phyloP scores from a whole-genome alignment of 1,140 invertebrate species.

The Monomorium pharaonis region DNA sequence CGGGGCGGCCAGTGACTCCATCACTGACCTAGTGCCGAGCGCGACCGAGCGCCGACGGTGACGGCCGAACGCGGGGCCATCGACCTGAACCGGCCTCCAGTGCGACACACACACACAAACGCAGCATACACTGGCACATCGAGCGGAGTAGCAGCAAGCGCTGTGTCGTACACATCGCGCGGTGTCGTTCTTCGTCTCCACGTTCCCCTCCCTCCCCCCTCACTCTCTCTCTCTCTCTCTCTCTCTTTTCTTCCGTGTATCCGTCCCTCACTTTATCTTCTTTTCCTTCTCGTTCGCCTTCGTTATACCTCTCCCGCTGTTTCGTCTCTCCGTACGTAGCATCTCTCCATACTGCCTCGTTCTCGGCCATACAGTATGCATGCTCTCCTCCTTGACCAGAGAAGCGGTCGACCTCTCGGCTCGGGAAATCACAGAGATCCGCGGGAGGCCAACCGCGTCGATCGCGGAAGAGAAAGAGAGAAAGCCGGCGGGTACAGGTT shows the following conservation, averaged over 20 bases:
- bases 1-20: slow-evolving; percentile 85
- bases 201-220: slow-evolving; percentile 12
- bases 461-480: neutral
- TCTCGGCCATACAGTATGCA: slow-evolving; percentile 20
- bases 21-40: slow-evolving; percentile 85
- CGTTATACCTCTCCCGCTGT: neutral
- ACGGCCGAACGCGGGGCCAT: slow-evolving; percentile 77
- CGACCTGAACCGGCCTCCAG: slow-evolving; percentile 80
- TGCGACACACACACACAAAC: slow-evolving; percentile 73
- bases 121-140: too few species aligned
- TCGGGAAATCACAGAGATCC: slow-evolving; percentile 55
- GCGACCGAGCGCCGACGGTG: slow-evolving; percentile 75
- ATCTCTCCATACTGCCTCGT: slow-evolving; percentile 16
- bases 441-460: slow-evolving; percentile 3
- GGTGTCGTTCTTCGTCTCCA: slow-evolving; percentile 50
- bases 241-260: slow-evolving; percentile 30
- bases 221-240: slow-evolving; percentile 32
- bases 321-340: slow-evolving; percentile 24
- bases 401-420: slow-evolving; percentile 9
- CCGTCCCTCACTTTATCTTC: slow-evolving; percentile 10
- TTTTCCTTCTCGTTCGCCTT: slow-evolving; percentile 8
- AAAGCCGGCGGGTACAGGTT: too few species aligned
- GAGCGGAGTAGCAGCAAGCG: slow-evolving; percentile 68
- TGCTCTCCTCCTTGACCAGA: neutral
- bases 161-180: slow-evolving; percentile 64